These are phyloP conservation scores for Morone saxatilis DNA, from an alignment of 2,113 vertebrate species.

Conservation along the genomic window DNA sequence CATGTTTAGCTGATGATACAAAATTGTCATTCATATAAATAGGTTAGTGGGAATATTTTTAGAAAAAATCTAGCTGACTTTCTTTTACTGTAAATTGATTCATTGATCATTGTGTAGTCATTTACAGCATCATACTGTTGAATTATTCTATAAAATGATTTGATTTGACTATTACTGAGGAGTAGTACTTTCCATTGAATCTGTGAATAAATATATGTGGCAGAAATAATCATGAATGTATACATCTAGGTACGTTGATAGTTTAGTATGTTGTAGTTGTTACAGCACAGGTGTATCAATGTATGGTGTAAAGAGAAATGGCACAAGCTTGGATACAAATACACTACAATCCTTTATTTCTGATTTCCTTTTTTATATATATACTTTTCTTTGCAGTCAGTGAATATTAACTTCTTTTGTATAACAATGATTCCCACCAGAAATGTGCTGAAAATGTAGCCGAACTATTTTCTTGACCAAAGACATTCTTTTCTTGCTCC, in stretches of 20 bases:
- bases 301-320: not conserved
- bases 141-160: not conserved
- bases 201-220: not conserved
- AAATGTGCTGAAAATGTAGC: not conserved
- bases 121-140: not conserved
- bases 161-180: not conserved
- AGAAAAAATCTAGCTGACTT: not conserved
- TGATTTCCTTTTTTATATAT: not conserved
- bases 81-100: not conserved
- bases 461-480: conserved; percentile 31
- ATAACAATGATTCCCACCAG: not conserved
- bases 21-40: not conserved
- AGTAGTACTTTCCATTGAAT: not conserved
- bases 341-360: not conserved
- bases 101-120: not conserved
- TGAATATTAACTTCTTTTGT: not conserved
- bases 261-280: not conserved
- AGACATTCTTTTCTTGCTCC: conserved; percentile 9
- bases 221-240: not conserved
- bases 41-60: not conserved
- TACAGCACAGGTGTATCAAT: not conserved
- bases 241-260: not conserved
- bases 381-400: not conserved
- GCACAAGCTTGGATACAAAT: not conserved
- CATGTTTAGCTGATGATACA: not conserved